Evolutionary conservation across 2,888 invertebrate genomes (phyloP), one percentile per base, ranked within the genome.

Genomic region (Dryocosmus kuriphilus): DNA sequence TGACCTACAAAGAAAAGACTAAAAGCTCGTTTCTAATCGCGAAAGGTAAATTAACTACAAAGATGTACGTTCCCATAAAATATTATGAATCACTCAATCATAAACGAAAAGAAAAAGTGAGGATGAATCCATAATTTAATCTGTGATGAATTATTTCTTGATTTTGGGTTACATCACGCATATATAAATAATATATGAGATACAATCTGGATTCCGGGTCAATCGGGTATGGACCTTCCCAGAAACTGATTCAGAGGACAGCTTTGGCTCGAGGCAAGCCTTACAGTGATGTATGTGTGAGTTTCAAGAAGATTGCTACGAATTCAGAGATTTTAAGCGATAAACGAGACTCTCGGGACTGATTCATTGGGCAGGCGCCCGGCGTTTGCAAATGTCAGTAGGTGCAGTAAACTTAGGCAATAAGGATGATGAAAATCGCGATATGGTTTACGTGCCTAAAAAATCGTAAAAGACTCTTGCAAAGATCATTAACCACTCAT

Each of bases 231-330:
- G 11, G 76, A 74, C 78, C 80, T 85, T 85, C 79, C 81, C 82
- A 81, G 76, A 67, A 62, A 81, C 80, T 86, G 86, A 86, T 83
- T 86, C 86, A 85, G 81, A 82, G 79, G 80, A 57, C 63, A 77
- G 46, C 74, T 76, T 74, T 76, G 76, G 65, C 78, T 76, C 78
- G 80, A 82, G 82, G 79, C 77, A 41, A 67, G 8, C 78, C 79
- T 81, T 84, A n/a, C 82, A 87, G 85, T 87, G 85, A 86, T 80
- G 81, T 78, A 84, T 67, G 51, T 67, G 46, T 19, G 19, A 65
- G 27, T 83, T 81, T 85, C 79, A 81, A 71, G 75, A 83, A 81
- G 82, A 81, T 79, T 79, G 80, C 77, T 74, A 65, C 35, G 32
- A 63, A 71, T 57, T 24, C 46, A 77, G 46, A 38, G 51, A 74